Conservation (phyloP, 2,797 vertebrate genomes). For the Brachymystax lenok region DNA sequence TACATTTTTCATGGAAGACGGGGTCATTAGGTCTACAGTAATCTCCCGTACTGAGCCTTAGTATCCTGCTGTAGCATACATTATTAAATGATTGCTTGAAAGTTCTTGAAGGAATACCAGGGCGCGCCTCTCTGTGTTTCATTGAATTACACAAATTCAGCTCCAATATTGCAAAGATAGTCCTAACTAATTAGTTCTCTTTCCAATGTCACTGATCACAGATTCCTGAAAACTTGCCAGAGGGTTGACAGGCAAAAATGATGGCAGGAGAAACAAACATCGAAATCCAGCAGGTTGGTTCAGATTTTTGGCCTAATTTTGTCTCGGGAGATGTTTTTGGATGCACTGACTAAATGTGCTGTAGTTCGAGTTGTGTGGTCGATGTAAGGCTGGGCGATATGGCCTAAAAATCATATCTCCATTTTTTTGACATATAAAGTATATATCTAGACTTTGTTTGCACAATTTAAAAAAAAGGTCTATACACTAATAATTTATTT, state of each 20-base stretch:
- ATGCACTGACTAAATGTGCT: slow-evolving; percentile 13
- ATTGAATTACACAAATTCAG: slow-evolving; percentile 71
- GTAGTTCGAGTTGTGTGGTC: background rate
- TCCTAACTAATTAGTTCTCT: slow-evolving; percentile 67
- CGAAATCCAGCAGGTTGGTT: slow-evolving; percentile 16
- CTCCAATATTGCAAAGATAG: slow-evolving; percentile 54
- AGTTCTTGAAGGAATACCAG: slow-evolving; percentile 29
- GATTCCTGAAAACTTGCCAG: slow-evolving; percentile 37
- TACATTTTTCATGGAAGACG: slow-evolving; percentile 79
- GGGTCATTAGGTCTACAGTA: slow-evolving; percentile 73
- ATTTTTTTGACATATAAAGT: too few species aligned
- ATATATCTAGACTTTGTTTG: too few species aligned
- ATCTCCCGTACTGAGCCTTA: slow-evolving; percentile 67
- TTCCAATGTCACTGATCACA: slow-evolving; percentile 25
- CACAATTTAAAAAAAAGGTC: too few species aligned
- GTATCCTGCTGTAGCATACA: slow-evolving; percentile 69
- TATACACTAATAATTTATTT: too few species aligned
- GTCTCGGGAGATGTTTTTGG: slow-evolving; percentile 27
- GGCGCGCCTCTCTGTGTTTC: slow-evolving; percentile 51
- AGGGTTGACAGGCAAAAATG: slow-evolving; percentile 23
- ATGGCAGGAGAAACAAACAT: slow-evolving; percentile 16
- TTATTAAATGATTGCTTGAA: slow-evolving; percentile 74
- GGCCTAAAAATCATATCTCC: too few species aligned
- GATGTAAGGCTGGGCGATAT: too few species aligned
- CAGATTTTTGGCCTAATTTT: slow-evolving; percentile 38